phyloP scores from a whole-genome alignment of 2,888 invertebrate genomes.

The Sepiola atlantica region DNA sequence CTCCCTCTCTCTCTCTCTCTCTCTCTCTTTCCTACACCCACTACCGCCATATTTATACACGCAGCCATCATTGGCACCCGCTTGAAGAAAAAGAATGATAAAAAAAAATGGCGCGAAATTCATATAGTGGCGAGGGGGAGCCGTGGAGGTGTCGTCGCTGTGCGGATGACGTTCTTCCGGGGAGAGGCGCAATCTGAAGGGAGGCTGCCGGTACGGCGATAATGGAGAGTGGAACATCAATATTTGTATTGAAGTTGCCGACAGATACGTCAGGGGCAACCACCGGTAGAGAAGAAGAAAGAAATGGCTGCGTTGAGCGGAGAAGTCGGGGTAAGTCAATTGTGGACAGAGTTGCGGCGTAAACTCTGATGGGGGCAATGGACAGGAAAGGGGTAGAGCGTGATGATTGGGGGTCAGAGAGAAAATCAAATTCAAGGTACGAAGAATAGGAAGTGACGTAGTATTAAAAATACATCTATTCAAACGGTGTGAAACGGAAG shows the following conservation, averaged over 20 bases:
- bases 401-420: not conserved
- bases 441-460: not conserved
- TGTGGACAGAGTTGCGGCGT: not conserved
- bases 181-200: no score
- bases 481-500: not conserved
- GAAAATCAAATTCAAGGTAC: not conserved
- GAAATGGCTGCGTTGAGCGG: not conserved
- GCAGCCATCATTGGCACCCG: conserved; percentile 32
- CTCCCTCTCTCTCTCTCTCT: no score
- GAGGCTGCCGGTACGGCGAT: not conserved
- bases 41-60: not conserved
- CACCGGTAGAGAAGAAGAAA: not conserved
- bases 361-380: not conserved
- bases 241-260: not conserved
- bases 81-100: not conserved
- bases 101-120: not conserved
- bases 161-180: not conserved
- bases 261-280: conserved; percentile 19
- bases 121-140: not conserved
- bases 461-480: not conserved
- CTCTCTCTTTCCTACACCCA: no score
- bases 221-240: not conserved
- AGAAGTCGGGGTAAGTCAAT: not conserved
- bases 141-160: not conserved
- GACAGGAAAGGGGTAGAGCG: not conserved